These are phyloP conservation scores for Spatula clypeata DNA, from an alignment of 2,797 vertebrate genomes.

Conservation along the genomic window DNA sequence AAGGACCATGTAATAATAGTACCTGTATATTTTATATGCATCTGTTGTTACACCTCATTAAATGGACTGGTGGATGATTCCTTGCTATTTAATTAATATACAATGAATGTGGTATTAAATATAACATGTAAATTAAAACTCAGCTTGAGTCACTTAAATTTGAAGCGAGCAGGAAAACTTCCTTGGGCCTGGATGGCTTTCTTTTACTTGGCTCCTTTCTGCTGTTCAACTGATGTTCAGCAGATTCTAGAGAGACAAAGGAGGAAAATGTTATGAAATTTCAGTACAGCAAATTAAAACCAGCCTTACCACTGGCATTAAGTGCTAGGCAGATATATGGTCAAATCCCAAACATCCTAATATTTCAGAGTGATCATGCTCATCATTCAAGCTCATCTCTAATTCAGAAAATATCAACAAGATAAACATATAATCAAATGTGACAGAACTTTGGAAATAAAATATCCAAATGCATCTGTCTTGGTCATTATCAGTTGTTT, in stretches of 20 bases:
- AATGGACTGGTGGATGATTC: slow-evolving; percentile 81
- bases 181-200: slow-evolving; percentile 45
- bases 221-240: not conserved
- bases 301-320: not conserved
- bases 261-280: not conserved
- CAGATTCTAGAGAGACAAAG: not conserved
- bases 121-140: slow-evolving; percentile 81
- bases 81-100: slow-evolving; percentile 83
- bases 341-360: not conserved
- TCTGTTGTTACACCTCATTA: slow-evolving; percentile 80
- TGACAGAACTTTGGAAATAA: not conserved
- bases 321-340: not conserved
- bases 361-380: not conserved
- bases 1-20: slow-evolving; percentile 77
- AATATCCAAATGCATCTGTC: not conserved
- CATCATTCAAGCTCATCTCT: not conserved
- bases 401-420: not conserved
- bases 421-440: not conserved
- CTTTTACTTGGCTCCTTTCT: slow-evolving; percentile 47
- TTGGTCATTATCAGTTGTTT: not conserved
- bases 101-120: slow-evolving; percentile 80
- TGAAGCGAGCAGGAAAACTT: slow-evolving; percentile 77
- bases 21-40: slow-evolving; percentile 78
- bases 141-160: slow-evolving; percentile 80
- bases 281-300: not conserved